Conservation (phyloP, 2,797 vertebrate genomes). For the Acipenser oxyrinchus region DNA sequence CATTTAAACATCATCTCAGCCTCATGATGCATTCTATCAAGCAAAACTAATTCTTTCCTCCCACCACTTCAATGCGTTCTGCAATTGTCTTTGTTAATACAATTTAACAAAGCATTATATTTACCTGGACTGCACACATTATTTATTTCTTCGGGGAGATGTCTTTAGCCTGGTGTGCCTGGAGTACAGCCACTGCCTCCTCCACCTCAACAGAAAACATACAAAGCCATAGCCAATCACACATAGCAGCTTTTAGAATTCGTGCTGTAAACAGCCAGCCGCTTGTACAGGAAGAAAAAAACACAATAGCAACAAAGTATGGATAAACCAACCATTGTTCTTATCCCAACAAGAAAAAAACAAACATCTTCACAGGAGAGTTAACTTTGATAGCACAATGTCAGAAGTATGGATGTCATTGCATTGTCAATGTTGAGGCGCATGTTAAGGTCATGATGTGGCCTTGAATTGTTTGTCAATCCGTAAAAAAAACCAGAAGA, state of each 20-base stretch:
- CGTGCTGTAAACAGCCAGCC: not conserved
- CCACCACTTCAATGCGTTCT: too few relatives aligned
- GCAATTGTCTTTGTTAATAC: too few relatives aligned
- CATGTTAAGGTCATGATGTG: too few relatives aligned
- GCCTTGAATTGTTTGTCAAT: too few relatives aligned
- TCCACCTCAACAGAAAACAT: constrained; percentile 62
- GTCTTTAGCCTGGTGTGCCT: constrained; percentile 75
- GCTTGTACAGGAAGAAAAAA: not conserved
- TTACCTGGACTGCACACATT: constrained; percentile 36
- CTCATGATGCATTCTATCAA: not conserved
- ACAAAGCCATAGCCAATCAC: not conserved
- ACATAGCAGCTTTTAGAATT: not conserved
- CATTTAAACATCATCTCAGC: not conserved
- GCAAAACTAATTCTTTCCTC: not conserved
- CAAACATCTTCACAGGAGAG: too few relatives aligned
- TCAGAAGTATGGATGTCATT: too few relatives aligned
- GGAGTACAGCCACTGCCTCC: constrained; percentile 83
- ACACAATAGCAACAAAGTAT: not conserved
- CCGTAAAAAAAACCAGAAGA: too few relatives aligned
- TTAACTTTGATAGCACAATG: too few relatives aligned
- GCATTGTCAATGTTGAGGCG: too few relatives aligned
- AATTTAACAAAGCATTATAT: constrained; percentile 3
- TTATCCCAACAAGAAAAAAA: too few relatives aligned
- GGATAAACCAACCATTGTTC: too few relatives aligned
- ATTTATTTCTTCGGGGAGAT: constrained; percentile 54